Evolutionary conservation across 2,888 invertebrate species (phyloP).

Genomic region (Zygaena filipendulae): DNA sequence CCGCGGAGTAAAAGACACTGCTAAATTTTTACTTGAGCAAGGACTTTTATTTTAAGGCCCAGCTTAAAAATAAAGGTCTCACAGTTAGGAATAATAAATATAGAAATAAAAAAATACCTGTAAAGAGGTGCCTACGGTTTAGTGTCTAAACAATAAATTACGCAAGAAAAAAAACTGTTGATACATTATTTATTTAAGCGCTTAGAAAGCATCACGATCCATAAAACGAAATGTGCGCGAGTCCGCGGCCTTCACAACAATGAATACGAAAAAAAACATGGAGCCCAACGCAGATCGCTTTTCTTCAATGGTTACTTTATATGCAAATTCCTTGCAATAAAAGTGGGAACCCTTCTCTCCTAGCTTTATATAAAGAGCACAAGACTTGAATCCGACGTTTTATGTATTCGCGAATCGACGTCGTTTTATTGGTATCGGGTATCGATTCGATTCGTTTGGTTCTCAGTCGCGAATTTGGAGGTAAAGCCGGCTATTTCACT

Average conservation of each 20-base stretch:
- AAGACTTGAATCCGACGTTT: constrained; percentile 61
- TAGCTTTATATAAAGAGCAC: constrained; percentile 55
- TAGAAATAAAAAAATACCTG: too few relatives aligned
- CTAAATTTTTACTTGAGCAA: too few relatives aligned
- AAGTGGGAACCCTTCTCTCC: constrained; percentile 63
- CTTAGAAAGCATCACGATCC: constrained; percentile 52
- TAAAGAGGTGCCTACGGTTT: too few relatives aligned
- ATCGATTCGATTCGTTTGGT: constrained; percentile 51
- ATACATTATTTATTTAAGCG: constrained; percentile 60
- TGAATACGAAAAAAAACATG: constrained; percentile 60
- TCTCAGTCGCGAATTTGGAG: constrained; percentile 52
- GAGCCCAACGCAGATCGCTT: constrained; percentile 59
- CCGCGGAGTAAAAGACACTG: too few relatives aligned
- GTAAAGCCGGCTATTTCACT: constrained; percentile 47
- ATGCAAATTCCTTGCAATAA: constrained; percentile 66
- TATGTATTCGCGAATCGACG: constrained; percentile 65
- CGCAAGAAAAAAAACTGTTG: constrained; percentile 41
- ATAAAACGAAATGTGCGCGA: constrained; percentile 48
- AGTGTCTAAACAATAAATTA: constrained; percentile 50
- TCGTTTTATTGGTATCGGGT: constrained; percentile 63
- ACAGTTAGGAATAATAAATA: too few relatives aligned
- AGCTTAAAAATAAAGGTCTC: too few relatives aligned
- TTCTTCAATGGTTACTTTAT: constrained; percentile 70
- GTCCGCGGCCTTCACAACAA: constrained; percentile 55
- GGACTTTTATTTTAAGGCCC: too few relatives aligned